Conservation (phyloP, 2,113 vertebrate species). For the Anser cygnoides region DNA sequence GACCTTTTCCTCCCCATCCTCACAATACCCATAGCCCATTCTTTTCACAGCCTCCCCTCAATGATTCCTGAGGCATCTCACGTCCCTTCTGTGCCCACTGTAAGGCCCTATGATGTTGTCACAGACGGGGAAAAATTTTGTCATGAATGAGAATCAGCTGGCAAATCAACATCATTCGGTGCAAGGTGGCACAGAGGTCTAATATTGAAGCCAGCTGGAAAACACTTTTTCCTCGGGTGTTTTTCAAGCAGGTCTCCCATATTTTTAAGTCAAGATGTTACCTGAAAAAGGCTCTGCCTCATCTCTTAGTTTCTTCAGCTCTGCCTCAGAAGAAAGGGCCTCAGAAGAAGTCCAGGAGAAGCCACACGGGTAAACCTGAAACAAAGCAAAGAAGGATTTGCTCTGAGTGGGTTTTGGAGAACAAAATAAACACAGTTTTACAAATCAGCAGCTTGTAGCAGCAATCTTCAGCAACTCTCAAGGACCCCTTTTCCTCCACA, state of each 20-base stretch:
- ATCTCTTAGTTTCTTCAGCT: neutral
- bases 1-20: constrained; percentile 15
- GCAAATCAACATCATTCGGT: neutral
- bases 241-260: neutral
- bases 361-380: neutral
- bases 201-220: neutral
- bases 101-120: neutral
- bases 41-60: neutral
- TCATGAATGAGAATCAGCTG: neutral
- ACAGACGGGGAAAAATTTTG: neutral
- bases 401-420: neutral
- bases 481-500: neutral
- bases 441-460: neutral
- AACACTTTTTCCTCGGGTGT: rapidly evolving
- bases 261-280: constrained; percentile 8
- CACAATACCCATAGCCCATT: neutral
- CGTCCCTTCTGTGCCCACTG: neutral
- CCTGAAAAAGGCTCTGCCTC: neutral
- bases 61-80: neutral
- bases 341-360: neutral
- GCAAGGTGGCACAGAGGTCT: neutral
- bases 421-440: neutral
- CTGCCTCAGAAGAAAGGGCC: neutral
- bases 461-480: neutral
- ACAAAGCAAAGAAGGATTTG: neutral